A percentile compares a stretch with the other conserved stretches of the same genome.
phyloP scores from a whole-genome alignment of 1,140 invertebrate genomes.

The Gonatopus flavifemur region DNA sequence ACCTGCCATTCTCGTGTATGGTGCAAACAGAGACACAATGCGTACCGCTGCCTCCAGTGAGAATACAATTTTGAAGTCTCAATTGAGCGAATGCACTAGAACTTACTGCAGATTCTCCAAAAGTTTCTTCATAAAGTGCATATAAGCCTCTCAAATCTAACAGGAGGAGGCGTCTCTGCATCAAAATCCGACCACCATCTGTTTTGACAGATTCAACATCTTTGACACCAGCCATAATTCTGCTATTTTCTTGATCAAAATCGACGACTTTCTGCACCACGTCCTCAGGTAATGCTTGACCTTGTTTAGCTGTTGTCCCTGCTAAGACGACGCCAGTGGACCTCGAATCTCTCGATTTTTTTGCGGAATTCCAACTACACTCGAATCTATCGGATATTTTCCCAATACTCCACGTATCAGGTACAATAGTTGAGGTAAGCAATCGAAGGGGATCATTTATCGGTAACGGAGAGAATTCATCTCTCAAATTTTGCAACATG shows the following conservation, averaged over 20 bases:
- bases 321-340: slow-evolving; percentile 18
- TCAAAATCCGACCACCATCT: slow-evolving; percentile 12
- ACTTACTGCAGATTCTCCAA: slow-evolving; percentile 8
- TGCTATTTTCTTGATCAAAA: slow-evolving; percentile 25
- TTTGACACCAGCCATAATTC: slow-evolving; percentile 15
- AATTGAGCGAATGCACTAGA: slow-evolving; percentile 18
- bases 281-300: slow-evolving; percentile 10
- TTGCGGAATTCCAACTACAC: slow-evolving; percentile 10
- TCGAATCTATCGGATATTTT: slow-evolving; percentile 18
- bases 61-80: slow-evolving; percentile 23
- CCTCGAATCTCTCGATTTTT: slow-evolving; percentile 17
- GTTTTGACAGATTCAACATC: slow-evolving; percentile 9
- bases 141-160: slow-evolving; percentile 14
- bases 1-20: slow-evolving; percentile 24
- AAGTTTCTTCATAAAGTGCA: not conserved
- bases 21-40: slow-evolving; percentile 23
- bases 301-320: slow-evolving; percentile 8
- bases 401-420: slow-evolving; percentile 12
- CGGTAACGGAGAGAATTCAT: not conserved
- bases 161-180: slow-evolving; percentile 18
- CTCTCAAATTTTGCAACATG: not conserved
- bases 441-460: not conserved
- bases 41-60: slow-evolving; percentile 20
- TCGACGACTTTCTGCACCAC: slow-evolving; percentile 8
- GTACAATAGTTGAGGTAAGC: slow-evolving; percentile 15